phyloP scores from a whole-genome alignment of 2,797 vertebrate genomes.

The Jordanella pulchra region DNA sequence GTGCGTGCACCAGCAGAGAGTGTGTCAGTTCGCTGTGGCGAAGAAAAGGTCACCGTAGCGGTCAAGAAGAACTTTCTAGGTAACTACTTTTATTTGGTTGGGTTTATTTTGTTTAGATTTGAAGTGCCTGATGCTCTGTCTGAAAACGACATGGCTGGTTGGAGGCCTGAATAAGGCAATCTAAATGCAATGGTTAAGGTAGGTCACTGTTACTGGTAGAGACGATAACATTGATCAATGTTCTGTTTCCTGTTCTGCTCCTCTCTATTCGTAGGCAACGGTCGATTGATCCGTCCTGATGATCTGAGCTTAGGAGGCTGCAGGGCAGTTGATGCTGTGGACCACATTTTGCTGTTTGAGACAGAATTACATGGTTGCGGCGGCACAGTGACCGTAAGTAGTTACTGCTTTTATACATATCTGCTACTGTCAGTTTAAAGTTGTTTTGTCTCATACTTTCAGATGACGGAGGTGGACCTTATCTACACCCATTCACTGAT shows the following conservation, averaged over 20 bases:
- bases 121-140: slow-evolving; percentile 7
- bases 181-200: slow-evolving; percentile 31
- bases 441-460: background rate
- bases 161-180: slow-evolving; percentile 29
- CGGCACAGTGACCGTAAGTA: slow-evolving; percentile 50
- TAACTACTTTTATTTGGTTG: slow-evolving; percentile 33
- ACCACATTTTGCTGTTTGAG: slow-evolving; percentile 54
- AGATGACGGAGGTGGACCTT: slow-evolving; percentile 67
- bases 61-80: slow-evolving; percentile 74
- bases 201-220: slow-evolving; percentile 53
- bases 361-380: slow-evolving; percentile 58
- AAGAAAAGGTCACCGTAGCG: slow-evolving; percentile 50
- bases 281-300: slow-evolving; percentile 52
- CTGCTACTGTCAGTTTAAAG: background rate
- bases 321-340: background rate
- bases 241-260: slow-evolving; percentile 37
- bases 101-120: slow-evolving; percentile 6
- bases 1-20: slow-evolving; percentile 44
- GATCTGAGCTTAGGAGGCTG: slow-evolving; percentile 75
- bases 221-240: slow-evolving; percentile 47
- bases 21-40: slow-evolving; percentile 54
- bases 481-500: slow-evolving; percentile 66
- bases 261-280: slow-evolving; percentile 56
- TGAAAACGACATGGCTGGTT: slow-evolving; percentile 16
- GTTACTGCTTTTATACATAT: background rate